Evolutionary conservation across 2,113 vertebrate genomes (phyloP), one percentile per base, ranked within the genome.

Genomic region (Notechis scutatus): DNA sequence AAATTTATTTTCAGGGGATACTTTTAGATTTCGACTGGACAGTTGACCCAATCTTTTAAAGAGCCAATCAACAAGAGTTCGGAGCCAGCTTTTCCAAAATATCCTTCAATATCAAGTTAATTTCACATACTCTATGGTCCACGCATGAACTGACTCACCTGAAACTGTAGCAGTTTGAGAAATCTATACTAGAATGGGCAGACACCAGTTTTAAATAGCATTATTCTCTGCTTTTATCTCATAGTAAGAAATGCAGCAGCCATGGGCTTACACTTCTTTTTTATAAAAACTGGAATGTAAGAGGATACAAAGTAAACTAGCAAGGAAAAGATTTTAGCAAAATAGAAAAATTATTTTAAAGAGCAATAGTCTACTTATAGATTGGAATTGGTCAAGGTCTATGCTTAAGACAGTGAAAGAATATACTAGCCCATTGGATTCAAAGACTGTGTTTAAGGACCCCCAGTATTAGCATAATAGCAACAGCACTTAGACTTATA

Each of bases 141-240:
- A 87, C 23, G 94, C 91, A 12, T 91, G 92, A 95, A 85, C 34
- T 2, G 94, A 59, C 95, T 90, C 0, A 55, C 74, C 90, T 39
- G 93, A 94, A 92, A 61, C 93, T 18, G 88, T 21, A 93, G n/a
- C 10, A 93, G n/a, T n/a, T 94, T 94, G 47, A 34, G 52, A 29
- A 55, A 92, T 14, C 69, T 93, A 45, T 88, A 29, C 24, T 50
- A 94, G 94, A 92, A 5, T 50, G 20, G 50, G 10, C 92, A 93
- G 20, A 96, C 10, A 89, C 94, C 92, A 94, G 0, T 74, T 96
- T 92, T n/a, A 91, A 93, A 61, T 85, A 88, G 69, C 93, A 93
- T 85, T 92, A 88, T 56, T 85, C 86, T 93, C 55, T 42, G 29
- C 34, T 74, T 94, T 95, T 95, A 89, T 91, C 89, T 89, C 90